Percentiles rank a stretch among this genome's conserved stretches.
phyloP scores from a whole-genome alignment of 2,113 vertebrate genomes.

The Corynorhinus townsendii region DNA sequence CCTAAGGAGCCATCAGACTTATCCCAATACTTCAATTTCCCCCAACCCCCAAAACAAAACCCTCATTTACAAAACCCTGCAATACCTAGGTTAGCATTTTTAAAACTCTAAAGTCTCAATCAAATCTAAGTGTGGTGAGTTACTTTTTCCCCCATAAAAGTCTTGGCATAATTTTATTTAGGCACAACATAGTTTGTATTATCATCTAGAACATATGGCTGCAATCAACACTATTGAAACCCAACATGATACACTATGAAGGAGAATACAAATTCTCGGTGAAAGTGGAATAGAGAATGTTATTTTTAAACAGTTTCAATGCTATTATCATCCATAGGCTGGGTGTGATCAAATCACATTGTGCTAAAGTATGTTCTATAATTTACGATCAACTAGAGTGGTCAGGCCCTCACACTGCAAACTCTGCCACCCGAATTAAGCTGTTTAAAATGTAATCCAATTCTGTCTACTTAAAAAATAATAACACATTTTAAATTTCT shows the following conservation, averaged over 20 bases:
- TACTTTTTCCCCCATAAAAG: not conserved
- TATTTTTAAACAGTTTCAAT: not conserved
- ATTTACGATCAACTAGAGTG: not conserved
- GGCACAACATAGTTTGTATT: not conserved
- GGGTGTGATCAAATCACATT: not conserved
- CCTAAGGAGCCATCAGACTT: not conserved
- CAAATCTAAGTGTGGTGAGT: not conserved
- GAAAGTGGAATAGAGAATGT: not conserved
- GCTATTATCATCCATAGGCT: not conserved
- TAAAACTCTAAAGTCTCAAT: slow-evolving; percentile 28
- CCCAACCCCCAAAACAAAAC: not conserved
- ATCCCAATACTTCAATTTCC: not conserved
- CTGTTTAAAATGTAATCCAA: slow-evolving; percentile 33
- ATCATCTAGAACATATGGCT: slow-evolving; percentile 58
- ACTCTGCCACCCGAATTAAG: not conserved
- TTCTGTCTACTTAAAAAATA: not conserved
- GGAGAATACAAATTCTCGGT: not conserved
- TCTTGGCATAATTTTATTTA: slow-evolving; percentile 36
- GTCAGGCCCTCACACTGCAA: not conserved
- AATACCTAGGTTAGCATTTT: slow-evolving; percentile 13
- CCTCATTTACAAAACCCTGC: not conserved
- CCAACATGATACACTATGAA: not conserved
- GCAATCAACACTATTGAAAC: not conserved
- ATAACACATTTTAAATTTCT: not conserved
- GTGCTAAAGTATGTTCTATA: not conserved